Evolutionary conservation across 2,797 vertebrate species (phyloP), one percentile per base, ranked within the genome.

Genomic region (Semaprochilodus insignis): DNA sequence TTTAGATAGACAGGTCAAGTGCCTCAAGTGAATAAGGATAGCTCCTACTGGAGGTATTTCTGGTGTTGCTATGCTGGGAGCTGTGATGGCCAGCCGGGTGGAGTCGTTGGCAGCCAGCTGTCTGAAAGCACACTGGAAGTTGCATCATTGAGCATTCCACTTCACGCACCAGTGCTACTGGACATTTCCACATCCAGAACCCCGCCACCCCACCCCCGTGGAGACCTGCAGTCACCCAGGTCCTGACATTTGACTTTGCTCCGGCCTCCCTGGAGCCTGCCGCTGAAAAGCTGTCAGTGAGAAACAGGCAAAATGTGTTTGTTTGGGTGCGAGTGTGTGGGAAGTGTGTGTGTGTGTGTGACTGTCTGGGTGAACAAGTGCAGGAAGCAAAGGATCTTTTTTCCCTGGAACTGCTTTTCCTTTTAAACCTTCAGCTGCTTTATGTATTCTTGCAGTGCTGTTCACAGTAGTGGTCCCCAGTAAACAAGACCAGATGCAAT

Each of bases 101-200:
- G 77, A 66, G 77, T 10, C 11, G 13, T 54, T 66, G 71, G 19
- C 67, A 27, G 16, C 27, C 72, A 14, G 21, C 78, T 65, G 65
- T 70, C 69, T 67, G 52, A 67, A 62, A 65, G 59, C 59, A 13
- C 79, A 74, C 74, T 36, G 72, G 25, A 71, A 36, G 36, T 27
- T 59, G 52, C 65, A 85, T 82, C 84, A 85, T 74, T 82, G 59
- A 57, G 57, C 36, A 60, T 73, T 80, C 73, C 62, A 67, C 59
- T 60, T 21, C 78, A 70, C 23, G 59, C 54, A 74, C 70, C 71
- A 62, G 4, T 19, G 44, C 63, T 69, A 48, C 23, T 48, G 54
- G 75, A 60, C 34, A 65, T n/a, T 60, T 78, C 74, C 63, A 73
- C 27, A 73, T 59, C 65, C 60, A 60, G 66, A 44, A 10, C 44